These are phyloP conservation scores for Oceanodroma leucorhoa DNA, from an alignment of 2,797 vertebrate species.

Conservation along the genomic window DNA sequence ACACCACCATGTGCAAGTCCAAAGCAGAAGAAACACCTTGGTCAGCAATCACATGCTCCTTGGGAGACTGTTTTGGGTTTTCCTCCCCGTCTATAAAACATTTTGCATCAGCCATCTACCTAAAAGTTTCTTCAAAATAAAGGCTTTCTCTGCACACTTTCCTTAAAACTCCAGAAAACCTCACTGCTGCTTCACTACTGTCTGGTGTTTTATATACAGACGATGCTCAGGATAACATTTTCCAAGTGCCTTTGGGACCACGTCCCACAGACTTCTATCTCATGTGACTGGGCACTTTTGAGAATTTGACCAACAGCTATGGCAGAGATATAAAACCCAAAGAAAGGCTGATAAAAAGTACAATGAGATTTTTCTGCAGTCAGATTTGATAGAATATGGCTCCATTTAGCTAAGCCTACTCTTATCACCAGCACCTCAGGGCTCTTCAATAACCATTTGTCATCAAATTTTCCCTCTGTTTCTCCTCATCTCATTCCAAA, in stretches of 20 bases:
- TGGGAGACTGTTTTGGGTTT: not conserved
- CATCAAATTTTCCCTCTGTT: constrained; percentile 54
- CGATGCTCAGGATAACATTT: not conserved
- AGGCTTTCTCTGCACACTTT: not conserved
- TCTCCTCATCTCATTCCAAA: constrained; percentile 43
- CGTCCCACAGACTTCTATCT: not conserved
- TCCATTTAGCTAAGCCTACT: constrained; percentile 31
- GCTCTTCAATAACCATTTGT: constrained; percentile 60
- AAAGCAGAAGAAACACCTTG: not conserved
- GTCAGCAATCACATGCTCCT: not conserved
- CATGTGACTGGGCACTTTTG: not conserved
- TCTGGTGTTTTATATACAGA: not conserved
- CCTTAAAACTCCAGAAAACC: not conserved
- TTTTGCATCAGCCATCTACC: not conserved
- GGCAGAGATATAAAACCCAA: constrained; percentile 17
- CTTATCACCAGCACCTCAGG: constrained; percentile 58
- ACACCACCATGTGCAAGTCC: not conserved
- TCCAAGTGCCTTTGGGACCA: constrained; percentile 3
- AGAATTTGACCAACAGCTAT: constrained; percentile 34
- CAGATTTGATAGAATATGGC: constrained; percentile 6
- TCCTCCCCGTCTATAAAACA: not conserved
- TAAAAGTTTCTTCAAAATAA: not conserved
- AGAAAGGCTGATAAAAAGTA: constrained; percentile 43
- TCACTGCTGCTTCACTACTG: not conserved
- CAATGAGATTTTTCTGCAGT: constrained; percentile 21